Base-by-base conservation (phyloP, 2,888 invertebrate genomes). In the Callyntrura guangdongensis region DNA sequence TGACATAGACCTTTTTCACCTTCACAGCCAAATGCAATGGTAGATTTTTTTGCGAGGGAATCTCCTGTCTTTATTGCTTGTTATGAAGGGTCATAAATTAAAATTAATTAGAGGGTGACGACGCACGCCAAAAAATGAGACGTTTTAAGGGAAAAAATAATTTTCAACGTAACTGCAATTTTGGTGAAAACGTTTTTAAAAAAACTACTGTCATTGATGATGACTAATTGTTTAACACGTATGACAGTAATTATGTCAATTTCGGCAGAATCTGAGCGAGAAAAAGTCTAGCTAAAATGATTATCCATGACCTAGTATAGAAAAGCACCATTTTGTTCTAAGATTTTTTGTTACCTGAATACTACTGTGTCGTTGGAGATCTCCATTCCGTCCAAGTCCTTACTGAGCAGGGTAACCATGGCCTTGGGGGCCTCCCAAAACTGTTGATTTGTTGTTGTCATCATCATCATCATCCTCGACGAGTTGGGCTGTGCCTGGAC, bases 391-490 rank as follows among this genome's bases (percentile, higher is more conserved):
- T 93, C 91, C 53, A 91, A 56, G 69, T 93, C 93, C 61, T 84
- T 92, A 6, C 92, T 91, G 5, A 90, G 77, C 6, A 89, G 84
- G 9, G 93, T 89, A 3, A 92, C 92, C 88, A 93, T 93, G 17
- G 91, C 89, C 86, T 91, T 92, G 3, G 92, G 92, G 2, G 92
- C 93, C 79, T 91, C 92, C 93, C 93, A 93, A 59, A 89, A 92
- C 0, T 88, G 90, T 22, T 87, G 91, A 27, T 92, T 91, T 5
- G 74, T 81, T 25, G 87, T 91, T 5, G 74, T 81, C 36, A 89
- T 86, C 12, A 83, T 86, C 49, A 53, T 77, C 69, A 90, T 74
- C 86, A 86, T 89, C 56, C 89, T 81, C 25, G 84, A 67, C 11
- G 89, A 53, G 20, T 72, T 91, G 20, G 49, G 25, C 11, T 90